Evolutionary conservation across 1,140 invertebrate genomes (phyloP).

Genomic region (Akabosia matsudoensis): DNA sequence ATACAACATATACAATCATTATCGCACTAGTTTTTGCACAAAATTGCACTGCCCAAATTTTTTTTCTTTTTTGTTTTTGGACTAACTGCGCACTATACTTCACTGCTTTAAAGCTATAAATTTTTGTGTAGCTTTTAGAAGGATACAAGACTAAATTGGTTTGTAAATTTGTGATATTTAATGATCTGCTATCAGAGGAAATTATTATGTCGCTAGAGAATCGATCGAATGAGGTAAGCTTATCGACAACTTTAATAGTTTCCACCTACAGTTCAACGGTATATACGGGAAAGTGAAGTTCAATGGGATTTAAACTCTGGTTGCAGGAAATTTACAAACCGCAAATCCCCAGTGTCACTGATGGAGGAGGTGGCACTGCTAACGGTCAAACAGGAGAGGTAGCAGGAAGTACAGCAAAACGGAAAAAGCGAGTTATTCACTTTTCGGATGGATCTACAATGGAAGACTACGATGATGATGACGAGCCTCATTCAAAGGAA

Average conservation of each 20-base stretch:
- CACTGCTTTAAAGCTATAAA: background rate
- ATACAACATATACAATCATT: background rate
- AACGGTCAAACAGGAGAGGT: background rate
- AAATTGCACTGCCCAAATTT: background rate
- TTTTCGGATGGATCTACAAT: conserved; percentile 43
- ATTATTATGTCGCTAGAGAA: background rate
- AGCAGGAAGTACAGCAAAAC: background rate
- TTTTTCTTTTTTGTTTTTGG: background rate
- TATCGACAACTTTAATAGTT: no score
- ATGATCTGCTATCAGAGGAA: no score
- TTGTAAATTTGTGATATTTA: no score
- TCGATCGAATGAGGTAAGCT: background rate
- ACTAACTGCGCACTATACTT: background rate
- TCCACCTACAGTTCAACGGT: no score
- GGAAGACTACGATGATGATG: conserved; percentile 40
- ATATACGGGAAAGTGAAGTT: no score
- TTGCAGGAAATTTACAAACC: background rate
- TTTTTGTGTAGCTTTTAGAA: background rate
- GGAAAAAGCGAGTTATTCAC: conserved; percentile 39
- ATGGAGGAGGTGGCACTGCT: background rate
- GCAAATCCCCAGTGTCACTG: background rate
- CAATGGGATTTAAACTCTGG: no score
- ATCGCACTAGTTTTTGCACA: background rate
- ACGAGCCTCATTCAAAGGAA: conserved; percentile 18
- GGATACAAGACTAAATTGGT: background rate